Percentiles rank a stretch among this genome's conserved stretches.
Conservation (phyloP, 2,888 invertebrate genomes). For the Hirtodrosophila trivittata region DNA sequence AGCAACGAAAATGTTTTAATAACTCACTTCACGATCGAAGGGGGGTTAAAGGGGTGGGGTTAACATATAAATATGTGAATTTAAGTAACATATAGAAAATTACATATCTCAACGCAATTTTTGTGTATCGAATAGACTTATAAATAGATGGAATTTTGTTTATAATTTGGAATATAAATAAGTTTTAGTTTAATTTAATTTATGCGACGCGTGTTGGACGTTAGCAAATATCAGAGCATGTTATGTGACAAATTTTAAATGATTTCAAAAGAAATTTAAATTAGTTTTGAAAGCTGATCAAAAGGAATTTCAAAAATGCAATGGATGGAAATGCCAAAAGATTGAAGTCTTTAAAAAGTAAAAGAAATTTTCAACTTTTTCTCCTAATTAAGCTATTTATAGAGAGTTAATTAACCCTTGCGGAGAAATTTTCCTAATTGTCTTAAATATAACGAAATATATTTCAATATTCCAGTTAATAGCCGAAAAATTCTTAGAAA, state of each 20-base stretch:
- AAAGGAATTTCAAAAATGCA: background rate
- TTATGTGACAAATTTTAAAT: slow-evolving; percentile 41
- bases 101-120: no score
- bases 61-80: slow-evolving; percentile 1
- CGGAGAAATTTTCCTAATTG: no score
- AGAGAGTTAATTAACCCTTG: no score
- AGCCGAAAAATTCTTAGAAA: background rate
- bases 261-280: background rate
- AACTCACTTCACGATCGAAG: slow-evolving; percentile 31
- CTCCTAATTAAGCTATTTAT: no score
- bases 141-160: no score
- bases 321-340: no score
- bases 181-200: slow-evolving; percentile 3
- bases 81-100: background rate
- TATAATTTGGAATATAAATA: no score
- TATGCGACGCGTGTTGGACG: slow-evolving; percentile 26
- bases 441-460: no score
- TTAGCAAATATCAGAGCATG: slow-evolving; percentile 17
- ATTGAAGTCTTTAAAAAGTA: no score
- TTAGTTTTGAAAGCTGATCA: background rate
- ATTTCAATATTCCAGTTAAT: no score
- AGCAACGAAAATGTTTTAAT: slow-evolving; percentile 55
- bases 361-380: no score
- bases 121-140: no score
- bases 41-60: background rate